phyloP scores from a whole-genome alignment of 2,113 vertebrate genomes.

The Romanogobio albipinnatus region DNA sequence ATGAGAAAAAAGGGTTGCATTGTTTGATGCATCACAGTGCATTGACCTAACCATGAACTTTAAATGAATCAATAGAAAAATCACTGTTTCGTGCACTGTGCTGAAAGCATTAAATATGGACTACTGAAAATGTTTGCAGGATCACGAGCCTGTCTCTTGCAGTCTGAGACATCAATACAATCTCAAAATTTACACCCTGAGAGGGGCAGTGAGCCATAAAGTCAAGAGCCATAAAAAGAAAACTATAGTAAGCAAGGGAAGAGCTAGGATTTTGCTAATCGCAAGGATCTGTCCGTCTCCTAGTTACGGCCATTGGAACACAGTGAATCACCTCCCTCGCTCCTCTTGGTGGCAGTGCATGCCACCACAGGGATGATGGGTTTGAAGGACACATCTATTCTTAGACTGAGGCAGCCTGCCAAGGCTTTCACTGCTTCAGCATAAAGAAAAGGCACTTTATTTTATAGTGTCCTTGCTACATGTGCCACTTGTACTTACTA shows the following conservation, averaged over 20 bases:
- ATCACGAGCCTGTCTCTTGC: neutral
- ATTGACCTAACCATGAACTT: neutral
- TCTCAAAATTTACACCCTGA: neutral
- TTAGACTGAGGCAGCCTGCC: neutral
- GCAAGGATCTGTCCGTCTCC: conserved; percentile 13
- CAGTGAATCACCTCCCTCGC: conserved; percentile 19
- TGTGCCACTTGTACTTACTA: neutral
- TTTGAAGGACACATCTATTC: conserved; percentile 34
- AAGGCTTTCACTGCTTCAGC: neutral
- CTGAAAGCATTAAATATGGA: neutral
- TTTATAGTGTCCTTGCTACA: neutral
- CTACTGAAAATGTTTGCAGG: neutral
- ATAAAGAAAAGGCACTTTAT: neutral
- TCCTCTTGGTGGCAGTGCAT: conserved; percentile 20
- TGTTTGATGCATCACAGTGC: neutral
- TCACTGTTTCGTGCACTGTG: neutral
- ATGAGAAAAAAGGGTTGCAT: neutral
- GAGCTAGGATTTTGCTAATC: neutral
- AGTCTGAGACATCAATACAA: neutral
- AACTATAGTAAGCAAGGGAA: neutral
- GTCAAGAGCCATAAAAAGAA: neutral
- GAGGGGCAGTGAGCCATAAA: neutral
- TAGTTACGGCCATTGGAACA: neutral
- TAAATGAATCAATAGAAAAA: neutral
- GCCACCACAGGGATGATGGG: neutral